Evolutionary conservation across 2,888 invertebrate genomes (phyloP), one percentile per base, ranked within the genome.

Genomic region (Zygothrica quintamaculata): DNA sequence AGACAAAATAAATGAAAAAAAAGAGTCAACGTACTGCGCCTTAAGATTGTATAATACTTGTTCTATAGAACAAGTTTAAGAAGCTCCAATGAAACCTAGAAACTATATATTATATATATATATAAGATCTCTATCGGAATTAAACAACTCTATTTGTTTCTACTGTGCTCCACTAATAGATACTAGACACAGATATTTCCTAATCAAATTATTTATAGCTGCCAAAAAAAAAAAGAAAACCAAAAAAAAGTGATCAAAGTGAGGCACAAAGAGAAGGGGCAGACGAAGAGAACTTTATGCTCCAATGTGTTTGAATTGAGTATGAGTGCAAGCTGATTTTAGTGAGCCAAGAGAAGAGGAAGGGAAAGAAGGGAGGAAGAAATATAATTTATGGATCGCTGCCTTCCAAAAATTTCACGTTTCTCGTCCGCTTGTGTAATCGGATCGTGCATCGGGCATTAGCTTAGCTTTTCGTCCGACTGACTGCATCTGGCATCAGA

Each of bases 311-410:
- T 34, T 9, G 40, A 22, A n/a, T n/a, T n/a, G n/a, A n/a, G n/a
- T n/a, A n/a, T n/a, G n/a, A n/a, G n/a, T n/a, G n/a, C n/a, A n/a
- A n/a, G n/a, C n/a, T n/a, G n/a, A n/a, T n/a, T n/a, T n/a, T n/a
- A n/a, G n/a, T n/a, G n/a, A n/a, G n/a, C n/a, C n/a, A n/a, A n/a
- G 11, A 18, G 42, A 3, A 16, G 4, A n/a, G 18, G 12, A 9
- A 2, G 44, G 37, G 18, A 4, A 4, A 34, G 34, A 5, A n/a
- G 37, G 25, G 36, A 39, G 66, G 18, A 37, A 69, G 50, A 74
- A 59, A 51, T 65, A 79, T 84, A 72, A 81, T 77, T 77, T 68
- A 84, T 81, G 65, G 72, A 74, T 62, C 62, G 64, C 29, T 67
- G 74, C 44, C 67, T 68, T 44, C 13, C 39, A 47, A 61, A 65